phyloP scores from a whole-genome alignment of 2,113 vertebrate species.

The Chloebia gouldiae region DNA sequence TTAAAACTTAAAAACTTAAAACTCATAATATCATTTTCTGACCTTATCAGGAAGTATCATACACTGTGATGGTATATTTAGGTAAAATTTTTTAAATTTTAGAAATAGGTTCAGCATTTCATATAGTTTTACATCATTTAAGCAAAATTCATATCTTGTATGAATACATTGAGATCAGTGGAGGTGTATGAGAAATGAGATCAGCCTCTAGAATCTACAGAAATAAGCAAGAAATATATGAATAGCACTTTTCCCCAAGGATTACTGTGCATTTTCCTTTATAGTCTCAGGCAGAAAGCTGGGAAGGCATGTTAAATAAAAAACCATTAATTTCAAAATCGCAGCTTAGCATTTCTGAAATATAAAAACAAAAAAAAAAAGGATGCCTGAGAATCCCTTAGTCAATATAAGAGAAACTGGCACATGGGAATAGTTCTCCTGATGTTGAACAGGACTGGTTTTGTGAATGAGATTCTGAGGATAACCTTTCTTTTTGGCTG shows the following conservation, averaged over 20 bases:
- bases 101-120: background rate
- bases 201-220: background rate
- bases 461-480: background rate
- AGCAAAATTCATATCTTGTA: background rate
- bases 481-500: background rate
- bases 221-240: background rate
- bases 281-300: background rate
- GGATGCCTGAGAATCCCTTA: background rate
- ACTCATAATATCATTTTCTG: background rate
- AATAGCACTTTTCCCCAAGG: background rate
- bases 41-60: background rate
- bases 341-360: background rate
- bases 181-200: background rate
- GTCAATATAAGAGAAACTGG: background rate
- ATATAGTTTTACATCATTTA: background rate
- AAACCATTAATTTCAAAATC: background rate
- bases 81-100: background rate
- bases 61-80: accelerated
- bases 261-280: background rate
- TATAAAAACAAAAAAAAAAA: background rate
- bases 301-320: background rate
- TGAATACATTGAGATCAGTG: background rate
- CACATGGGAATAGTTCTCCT: background rate
- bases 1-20: background rate
- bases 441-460: background rate